Evolutionary conservation across 2,888 invertebrate species (phyloP), one percentile per base, ranked within the genome.

Genomic region (Sesamia inferens): DNA sequence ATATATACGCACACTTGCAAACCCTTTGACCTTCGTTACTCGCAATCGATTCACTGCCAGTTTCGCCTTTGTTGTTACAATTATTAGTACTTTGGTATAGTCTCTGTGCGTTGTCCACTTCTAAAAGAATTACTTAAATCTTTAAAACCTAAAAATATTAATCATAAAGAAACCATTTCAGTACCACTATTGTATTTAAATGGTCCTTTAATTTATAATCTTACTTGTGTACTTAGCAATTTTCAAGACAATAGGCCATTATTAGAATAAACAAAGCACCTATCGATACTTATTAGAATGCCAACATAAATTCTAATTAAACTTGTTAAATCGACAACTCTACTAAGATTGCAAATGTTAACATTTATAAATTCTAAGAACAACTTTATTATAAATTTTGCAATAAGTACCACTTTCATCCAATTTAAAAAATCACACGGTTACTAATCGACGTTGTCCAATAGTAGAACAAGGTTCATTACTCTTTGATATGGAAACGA

Each of bases 401-500:
- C 63, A 76, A 62, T 59, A n/a, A n/a, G n/a, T n/a, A 19, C 16
- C 7, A 48, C 62, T 63, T 76, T 39, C 19, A 68, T 64, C 59
- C 70, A 69, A 71, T 67, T 68, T 72, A 79, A 90, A 92, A 92
- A 88, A 94, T 95, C 94, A 94, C 95, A 95, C 94, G 93, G 93
- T 94, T 90, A 90, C 93, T 93, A 93, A 94, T 94, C 92, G 92
- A 91, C 92, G 92, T 89, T 88, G 91, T 92, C 92, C 92, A 94
- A 92, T 93, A 94, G 92, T 91, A 92, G 91, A 95, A 94, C 94
- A 95, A 95, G 95, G 95, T 96, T 96, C 95, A 95, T 95, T 96
- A 96, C 94, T 96, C 95, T 95, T 96, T 95, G 93, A 95, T 95
- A 95, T 95, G 94, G 94, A 95, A 95, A 95, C 95, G 94, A 95